Base-by-base conservation (phyloP, 2,888 invertebrate species). In the Parnassius mnemosyne region DNA sequence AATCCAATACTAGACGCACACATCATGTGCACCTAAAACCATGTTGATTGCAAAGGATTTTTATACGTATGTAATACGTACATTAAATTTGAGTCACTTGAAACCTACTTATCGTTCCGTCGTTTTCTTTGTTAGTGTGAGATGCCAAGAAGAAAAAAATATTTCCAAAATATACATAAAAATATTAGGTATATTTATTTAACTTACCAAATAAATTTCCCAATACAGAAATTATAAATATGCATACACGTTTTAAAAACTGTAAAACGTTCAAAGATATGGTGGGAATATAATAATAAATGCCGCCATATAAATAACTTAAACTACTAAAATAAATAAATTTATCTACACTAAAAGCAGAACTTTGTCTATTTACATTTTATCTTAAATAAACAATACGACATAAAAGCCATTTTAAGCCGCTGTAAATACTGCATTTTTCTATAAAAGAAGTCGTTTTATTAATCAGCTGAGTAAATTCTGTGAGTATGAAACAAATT, bases 211-310 rank as follows among this genome's bases (percentile, higher is more conserved):
- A 47, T 47, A 47, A 9, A 42, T 57, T 12, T 16, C 16, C 42
- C 12, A 20, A 43, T 10, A 43, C 43, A 10, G 2, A 43, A n/a
- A 12, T 11, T 20, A 41, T 16, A 49, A 34, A 12, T 46, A 56
- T 49, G 65, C 46, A 56, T 49, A 65, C 46, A n/a, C 7, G 11
- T n/a, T 3, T 46, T 49, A 49, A 49, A 47, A 12, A 49, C 9
- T 13, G 11, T 9, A 67, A 65, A 72, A 69, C 62, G 34, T 34
- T 34, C 3, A 34, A 34, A 71, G 71, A 71, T 73, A 76, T 85
- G 86, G 85, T 85, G 86, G 86, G 81, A 81, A 70, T 53, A 46
- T 34, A 75, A 69, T 68, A 73, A 69, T 82, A 81, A 82, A 85
- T 81, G 80, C 74, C 70, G 70, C 63, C 52, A 52, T 52, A 56